Evolutionary conservation across 2,888 invertebrate species (phyloP).

Genomic region (Xestia c-nigrum): DNA sequence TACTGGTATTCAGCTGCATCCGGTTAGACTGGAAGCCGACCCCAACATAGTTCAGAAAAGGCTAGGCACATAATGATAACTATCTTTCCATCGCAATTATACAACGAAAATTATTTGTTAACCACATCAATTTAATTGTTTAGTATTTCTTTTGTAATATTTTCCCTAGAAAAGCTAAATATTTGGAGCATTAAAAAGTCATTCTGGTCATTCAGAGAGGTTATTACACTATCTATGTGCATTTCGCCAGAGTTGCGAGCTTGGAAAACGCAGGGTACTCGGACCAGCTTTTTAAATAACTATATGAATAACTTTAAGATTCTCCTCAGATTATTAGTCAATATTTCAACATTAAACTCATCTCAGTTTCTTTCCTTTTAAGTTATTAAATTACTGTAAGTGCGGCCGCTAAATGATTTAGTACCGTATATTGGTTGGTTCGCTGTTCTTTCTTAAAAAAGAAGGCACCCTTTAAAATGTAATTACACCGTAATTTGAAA

Average conservation of each 20-base stretch:
- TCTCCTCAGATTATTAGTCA: not conserved
- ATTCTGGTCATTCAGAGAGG: conserved; percentile 47
- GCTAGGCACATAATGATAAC: too few species aligned
- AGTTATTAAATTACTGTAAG: not conserved
- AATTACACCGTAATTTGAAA: too few species aligned
- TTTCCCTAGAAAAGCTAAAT: conserved; percentile 20
- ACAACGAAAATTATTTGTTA: not conserved
- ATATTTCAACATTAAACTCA: not conserved
- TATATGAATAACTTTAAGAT: conserved; percentile 6
- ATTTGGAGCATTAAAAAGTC: conserved; percentile 55
- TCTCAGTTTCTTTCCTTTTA: not conserved
- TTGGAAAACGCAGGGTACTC: not conserved
- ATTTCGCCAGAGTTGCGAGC: conserved; percentile 17
- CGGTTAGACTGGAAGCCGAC: too few species aligned
- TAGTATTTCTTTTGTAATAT: conserved; percentile 2
- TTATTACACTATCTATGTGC: conserved; percentile 46
- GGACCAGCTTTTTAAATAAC: not conserved
- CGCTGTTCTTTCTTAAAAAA: not conserved
- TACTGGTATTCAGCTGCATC: too few species aligned
- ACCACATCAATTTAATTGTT: not conserved
- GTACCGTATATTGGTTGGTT: not conserved
- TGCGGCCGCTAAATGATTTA: not conserved
- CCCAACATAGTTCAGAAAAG: too few species aligned
- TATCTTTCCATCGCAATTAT: not conserved
- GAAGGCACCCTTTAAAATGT: not conserved